phyloP scores from a whole-genome alignment of 2,113 vertebrate genomes.

The Salvator merianae region DNA sequence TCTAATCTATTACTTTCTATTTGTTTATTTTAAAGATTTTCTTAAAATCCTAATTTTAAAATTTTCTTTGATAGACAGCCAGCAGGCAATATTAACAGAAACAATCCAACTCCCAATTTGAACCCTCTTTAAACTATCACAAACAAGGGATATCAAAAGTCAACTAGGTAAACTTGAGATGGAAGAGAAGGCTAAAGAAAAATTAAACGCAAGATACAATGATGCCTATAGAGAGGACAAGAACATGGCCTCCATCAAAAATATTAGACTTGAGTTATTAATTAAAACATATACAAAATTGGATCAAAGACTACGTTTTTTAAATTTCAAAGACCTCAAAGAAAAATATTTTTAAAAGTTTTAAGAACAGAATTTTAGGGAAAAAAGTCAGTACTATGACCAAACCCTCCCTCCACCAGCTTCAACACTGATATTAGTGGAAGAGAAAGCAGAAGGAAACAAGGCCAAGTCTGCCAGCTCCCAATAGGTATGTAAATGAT shows the following conservation, averaged over 20 bases:
- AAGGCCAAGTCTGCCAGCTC: background rate
- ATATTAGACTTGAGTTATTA: background rate
- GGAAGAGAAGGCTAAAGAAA: background rate
- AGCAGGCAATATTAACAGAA: fast-evolving
- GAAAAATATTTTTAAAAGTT: background rate
- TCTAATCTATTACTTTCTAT: background rate
- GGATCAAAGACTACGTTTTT: background rate
- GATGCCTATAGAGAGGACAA: background rate
- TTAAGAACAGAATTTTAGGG: background rate
- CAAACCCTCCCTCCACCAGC: background rate
- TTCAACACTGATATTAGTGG: background rate
- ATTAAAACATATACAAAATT: background rate
- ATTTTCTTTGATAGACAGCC: background rate
- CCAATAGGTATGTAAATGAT: background rate
- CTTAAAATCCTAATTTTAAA: background rate
- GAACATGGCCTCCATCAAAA: background rate
- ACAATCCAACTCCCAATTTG: background rate
- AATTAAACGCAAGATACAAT: background rate
- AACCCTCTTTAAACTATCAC: background rate
- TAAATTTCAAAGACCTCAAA: background rate
- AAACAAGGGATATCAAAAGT: fast-evolving
- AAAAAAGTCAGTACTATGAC: too few species aligned
- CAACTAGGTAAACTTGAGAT: background rate
- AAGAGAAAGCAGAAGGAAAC: background rate
- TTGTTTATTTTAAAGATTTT: background rate